Conservation (phyloP, 1,140 invertebrate species). For the Apis laboriosa region DNA sequence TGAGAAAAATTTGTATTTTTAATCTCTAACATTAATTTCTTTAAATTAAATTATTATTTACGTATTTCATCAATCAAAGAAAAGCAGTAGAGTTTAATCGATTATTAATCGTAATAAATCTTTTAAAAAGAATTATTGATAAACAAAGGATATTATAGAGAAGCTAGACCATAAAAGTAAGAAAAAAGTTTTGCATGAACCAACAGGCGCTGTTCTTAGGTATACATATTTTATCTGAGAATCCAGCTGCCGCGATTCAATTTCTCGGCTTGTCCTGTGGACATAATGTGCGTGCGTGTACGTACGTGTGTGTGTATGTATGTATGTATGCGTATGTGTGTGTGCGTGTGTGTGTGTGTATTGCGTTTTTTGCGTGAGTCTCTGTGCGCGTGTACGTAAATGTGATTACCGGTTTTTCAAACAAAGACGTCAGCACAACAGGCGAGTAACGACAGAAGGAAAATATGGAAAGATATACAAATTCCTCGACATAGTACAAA, state of each 20-base stretch:
- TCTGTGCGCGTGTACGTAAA: conserved; percentile 45
- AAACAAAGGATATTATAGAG: fast-evolving
- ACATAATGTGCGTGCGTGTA: not conserved
- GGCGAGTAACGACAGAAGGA: conserved; percentile 56
- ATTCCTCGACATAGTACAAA: conserved; percentile 81
- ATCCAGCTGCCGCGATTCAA: conserved; percentile 34
- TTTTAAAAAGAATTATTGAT: not conserved
- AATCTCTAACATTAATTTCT: not conserved
- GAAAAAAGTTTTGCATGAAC: conserved; percentile 51
- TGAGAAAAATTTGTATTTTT: too few relatives aligned
- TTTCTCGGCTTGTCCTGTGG: conserved; percentile 47
- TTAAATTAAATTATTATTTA: too few relatives aligned
- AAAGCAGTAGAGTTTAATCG: not conserved
- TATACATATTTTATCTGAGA: conserved; percentile 34
- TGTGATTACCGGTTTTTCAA: conserved; percentile 57
- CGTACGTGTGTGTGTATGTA: too few relatives aligned
- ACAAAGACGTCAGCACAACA: conserved; percentile 48
- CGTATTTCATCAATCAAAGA: not conserved
- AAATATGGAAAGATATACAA: conserved; percentile 75
- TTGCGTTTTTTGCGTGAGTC: conserved; percentile 41
- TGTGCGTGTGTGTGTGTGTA: not conserved
- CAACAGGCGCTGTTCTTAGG: conserved; percentile 35
- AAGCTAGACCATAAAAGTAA: not conserved
- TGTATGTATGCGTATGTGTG: not conserved
- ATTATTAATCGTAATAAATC: not conserved